Evolutionary conservation across 2,888 invertebrate genomes (phyloP), one percentile per base, ranked within the genome.

Genomic region (Baronia brevicornis): DNA sequence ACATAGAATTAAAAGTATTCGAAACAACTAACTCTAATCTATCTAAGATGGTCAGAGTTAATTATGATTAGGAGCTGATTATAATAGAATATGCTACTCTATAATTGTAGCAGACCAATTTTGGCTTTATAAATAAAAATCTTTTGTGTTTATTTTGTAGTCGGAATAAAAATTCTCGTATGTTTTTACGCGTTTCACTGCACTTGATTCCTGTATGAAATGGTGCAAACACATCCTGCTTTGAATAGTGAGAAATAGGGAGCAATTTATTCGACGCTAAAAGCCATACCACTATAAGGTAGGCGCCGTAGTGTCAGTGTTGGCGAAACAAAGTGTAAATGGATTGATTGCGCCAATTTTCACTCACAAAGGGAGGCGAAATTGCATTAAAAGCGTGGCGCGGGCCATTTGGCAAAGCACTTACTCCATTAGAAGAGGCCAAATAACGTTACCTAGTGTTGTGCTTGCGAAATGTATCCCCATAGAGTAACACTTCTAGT

Each of bases 261-360:
- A 50, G 51, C 58, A 66, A 70, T 68, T 67, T 68, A 54, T 57
- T 56, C 58, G 59, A 48, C 54, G 58, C 66, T 75, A 71, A 77
- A 77, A 78, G 74, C 70, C 44, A 54, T 48, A 41, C 48, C 12
- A 18, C n/a, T n/a, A n/a, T 59, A 60, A 53, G 51, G 58, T 54
- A 51, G 40, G 41, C 39, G 43, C 27, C 33, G 38, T 42, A 47
- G 48, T 46, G 44, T 45, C 60, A 55, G 63, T 75, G 77, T 75
- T 79, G 71, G 71, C 73, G 84, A 84, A 84, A 84, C 85, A 85
- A 78, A 84, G 84, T 80, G 82, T 80, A 85, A 85, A 85, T 85
- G 85, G 80, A 84, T 79, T 84, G 84, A 84, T 85, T 84, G 85
- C 73, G 68, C 70, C 85, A 85, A 84, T 85, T 85, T 69, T 59